Base-by-base conservation (phyloP, 2,888 invertebrate genomes). In the Formica aserva region DNA sequence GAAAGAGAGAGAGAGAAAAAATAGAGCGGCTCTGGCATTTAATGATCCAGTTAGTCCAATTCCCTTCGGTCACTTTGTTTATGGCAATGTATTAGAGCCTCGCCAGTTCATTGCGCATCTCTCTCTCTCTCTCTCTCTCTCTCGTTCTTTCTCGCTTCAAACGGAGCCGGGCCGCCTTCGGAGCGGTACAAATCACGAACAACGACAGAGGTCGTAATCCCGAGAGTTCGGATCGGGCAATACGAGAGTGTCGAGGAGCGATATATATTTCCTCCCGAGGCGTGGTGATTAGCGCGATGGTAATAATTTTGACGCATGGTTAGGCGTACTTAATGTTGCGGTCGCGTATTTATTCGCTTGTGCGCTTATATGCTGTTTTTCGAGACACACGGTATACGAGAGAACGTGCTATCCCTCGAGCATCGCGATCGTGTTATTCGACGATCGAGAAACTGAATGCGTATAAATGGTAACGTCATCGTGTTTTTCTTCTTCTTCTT, bases 181-280 rank as follows among this genome's bases (percentile, higher is more conserved):
- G 66, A 69, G 72, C 41, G n/a, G n/a, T 52, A 84, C 82, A 84
- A 84, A 84, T 84, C 84, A 84, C 82, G 35, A 32, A 69, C 60
- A 48, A 45, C 52, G 80, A 72, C 67, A 84, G 75, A 82, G 75
- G 74, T 84, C 84, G 32, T 69, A 81, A 57, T 84, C 81, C 48
- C 48, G 35, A 84, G 67, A 26, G 29, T 38, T 29, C 29, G 18
- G 29, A 77, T 26, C 57, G 77, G 52, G 15, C 52, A 57, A 29
- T 41, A 60, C 55, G 62, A 62, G 48, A 48, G 57, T 35, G 22
- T 52, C 52, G 52, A 52, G 52, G n/a, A 52, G 52, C 29, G 35
- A 38, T 67, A 71, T 45, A 77, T 45, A 45, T 78, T 57, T 57
- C 32, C 15, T 72, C 45, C 6, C 76, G 41, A 26, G 60, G 45